phyloP scores from a whole-genome alignment of 1,140 invertebrate species.

The Drosophila tani region DNA sequence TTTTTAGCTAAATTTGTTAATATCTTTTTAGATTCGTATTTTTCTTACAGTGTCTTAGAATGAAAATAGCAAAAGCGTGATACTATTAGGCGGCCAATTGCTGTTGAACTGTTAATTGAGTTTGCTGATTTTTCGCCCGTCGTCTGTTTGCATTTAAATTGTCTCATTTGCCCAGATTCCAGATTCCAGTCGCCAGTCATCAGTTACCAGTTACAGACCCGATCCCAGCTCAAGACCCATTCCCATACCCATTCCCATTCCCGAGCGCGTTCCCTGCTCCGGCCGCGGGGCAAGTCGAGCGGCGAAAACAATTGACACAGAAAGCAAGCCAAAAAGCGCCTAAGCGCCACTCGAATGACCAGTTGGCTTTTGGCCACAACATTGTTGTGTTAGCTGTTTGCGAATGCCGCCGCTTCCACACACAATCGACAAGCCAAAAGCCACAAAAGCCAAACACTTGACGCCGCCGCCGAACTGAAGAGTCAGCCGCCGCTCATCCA shows the following conservation, averaged over 20 bases:
- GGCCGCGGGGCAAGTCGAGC: constrained; percentile 50
- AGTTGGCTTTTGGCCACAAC: constrained; percentile 37
- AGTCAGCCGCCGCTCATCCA: constrained; percentile 34
- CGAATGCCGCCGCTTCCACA: constrained; percentile 31
- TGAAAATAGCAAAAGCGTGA: constrained; percentile 72
- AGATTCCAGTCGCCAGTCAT: constrained; percentile 10
- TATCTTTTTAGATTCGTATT: too few relatives aligned
- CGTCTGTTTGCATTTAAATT: constrained; percentile 76
- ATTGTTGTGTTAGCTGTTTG: constrained; percentile 36
- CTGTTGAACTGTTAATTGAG: constrained; percentile 72
- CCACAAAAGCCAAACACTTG: constrained; percentile 70
- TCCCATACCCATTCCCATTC: not conserved
- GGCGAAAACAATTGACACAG: constrained; percentile 74
- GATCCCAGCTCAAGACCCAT: not conserved
- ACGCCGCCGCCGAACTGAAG: constrained; percentile 65
- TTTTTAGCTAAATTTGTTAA: too few relatives aligned
- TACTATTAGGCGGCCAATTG: constrained; percentile 75
- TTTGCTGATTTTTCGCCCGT: constrained; percentile 43
- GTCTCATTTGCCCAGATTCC: constrained; percentile 69
- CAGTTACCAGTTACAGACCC: constrained; percentile 10
- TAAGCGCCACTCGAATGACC: constrained; percentile 79
- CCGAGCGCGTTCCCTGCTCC: constrained; percentile 5
- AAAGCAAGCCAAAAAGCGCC: constrained; percentile 69
- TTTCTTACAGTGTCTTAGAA: constrained; percentile 19
- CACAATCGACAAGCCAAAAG: constrained; percentile 23